Base-by-base conservation (phyloP, 1,140 invertebrate genomes). In the Zophobas morio region DNA sequence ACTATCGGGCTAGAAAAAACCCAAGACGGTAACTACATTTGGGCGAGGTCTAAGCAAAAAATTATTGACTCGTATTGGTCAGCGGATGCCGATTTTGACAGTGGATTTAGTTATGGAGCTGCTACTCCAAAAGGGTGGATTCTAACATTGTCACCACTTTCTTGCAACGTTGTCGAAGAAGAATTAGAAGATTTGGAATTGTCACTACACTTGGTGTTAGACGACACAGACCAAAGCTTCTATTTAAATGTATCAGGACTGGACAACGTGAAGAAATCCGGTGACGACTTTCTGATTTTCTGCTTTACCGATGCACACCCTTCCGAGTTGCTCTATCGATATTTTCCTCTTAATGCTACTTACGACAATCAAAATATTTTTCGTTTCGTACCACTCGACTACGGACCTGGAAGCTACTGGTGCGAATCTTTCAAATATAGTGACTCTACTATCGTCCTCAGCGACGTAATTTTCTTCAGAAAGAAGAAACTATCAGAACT, bases 361-460 rank as follows among this genome's bases (percentile, higher is more conserved):
- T 33, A 42, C 6, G 4, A 20, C 42, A 20, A 34, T 47, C 34
- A 3, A 33, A n/a, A 2, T 2, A 20, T 51, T 4, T 51, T 51
- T 20, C 6, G 20, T 51, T 51, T 51, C 6, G 49, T n/a, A 51
- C 49, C 49, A n/a, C n/a, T 51, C 40, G 8, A 33, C 20, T 47
- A 75, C 36, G 74, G 72, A 20, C 77, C 77, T 20, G 77, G 77
- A 0, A n/a, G 57, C 42, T 75, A 75, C 35, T 78, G 77, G 77
- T 78, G 77, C 39, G 57, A 75, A 56, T 57, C 56, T 6, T 78
- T 78, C 35, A 6, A 63, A 39, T 70, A 75, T 20, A 51, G 57
- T 20, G 35, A 74, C 47, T 46, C 70, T 8, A 33, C 0, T 1
- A 0, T 57, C 1, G 47, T 78, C 33, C 49, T 40, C 56, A 70